These are phyloP conservation scores for Phenganax subtilis DNA, from an alignment of 92 coral and sea anemone genomes.

Conservation along the genomic window DNA sequence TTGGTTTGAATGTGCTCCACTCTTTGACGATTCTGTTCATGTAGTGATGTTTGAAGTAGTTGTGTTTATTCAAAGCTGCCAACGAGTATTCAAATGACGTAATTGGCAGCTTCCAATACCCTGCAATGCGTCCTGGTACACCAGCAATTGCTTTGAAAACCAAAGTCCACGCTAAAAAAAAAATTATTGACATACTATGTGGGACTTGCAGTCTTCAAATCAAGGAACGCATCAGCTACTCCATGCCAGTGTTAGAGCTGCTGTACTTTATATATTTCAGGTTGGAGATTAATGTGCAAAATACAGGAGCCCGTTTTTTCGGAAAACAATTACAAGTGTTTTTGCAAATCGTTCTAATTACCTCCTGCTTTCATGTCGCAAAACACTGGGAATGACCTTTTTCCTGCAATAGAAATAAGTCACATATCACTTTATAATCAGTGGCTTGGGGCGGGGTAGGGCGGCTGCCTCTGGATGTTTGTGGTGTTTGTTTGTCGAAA, in stretches of 20 bases:
- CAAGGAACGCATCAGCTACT: neutral
- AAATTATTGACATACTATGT: neutral
- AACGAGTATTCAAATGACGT: conserved; percentile 36
- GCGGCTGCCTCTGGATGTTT: no score
- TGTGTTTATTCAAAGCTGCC: conserved; percentile 35
- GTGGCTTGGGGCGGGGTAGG: no score
- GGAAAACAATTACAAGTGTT: no score
- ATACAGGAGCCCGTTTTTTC: no score
- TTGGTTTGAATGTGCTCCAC: conserved; percentile 34
- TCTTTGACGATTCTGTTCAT: conserved; percentile 45
- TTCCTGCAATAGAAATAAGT: conserved; percentile 10
- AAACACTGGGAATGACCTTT: conserved; percentile 34
- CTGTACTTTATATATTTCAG: no score
- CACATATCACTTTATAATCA: neutral
- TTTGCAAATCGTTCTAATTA: no score
- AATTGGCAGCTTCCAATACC: conserved; percentile 24
- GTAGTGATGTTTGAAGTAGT: conserved; percentile 37
- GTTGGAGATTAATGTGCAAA: no score
- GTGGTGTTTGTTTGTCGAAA: no score
- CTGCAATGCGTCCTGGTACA: conserved; percentile 29
- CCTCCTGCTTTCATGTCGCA: neutral
- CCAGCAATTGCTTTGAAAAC: conserved; percentile 43
- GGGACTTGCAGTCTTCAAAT: conserved; percentile 42
- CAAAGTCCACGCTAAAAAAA: conserved; percentile 39
- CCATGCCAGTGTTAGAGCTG: no score